These are phyloP conservation scores for Colius striatus DNA, from an alignment of 2,113 vertebrate genomes.

Conservation along the genomic window DNA sequence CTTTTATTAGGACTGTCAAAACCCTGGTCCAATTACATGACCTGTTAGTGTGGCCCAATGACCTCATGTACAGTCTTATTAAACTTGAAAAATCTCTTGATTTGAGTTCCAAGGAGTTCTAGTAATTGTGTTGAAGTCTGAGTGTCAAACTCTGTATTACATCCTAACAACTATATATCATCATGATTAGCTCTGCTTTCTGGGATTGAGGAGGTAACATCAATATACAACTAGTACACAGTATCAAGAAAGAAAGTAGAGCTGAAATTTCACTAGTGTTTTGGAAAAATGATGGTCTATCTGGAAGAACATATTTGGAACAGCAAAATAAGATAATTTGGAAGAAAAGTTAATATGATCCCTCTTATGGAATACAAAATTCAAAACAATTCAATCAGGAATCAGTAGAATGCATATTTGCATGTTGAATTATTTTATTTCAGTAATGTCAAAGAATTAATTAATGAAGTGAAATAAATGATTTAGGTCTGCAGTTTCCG, in stretches of 20 bases:
- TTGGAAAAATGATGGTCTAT: neutral
- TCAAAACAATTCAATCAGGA: neutral
- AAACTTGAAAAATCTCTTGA: neutral
- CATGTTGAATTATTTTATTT: neutral
- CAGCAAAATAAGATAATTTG: neutral
- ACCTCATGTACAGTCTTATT: neutral
- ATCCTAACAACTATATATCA: neutral
- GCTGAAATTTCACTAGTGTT: neutral
- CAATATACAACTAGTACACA: neutral
- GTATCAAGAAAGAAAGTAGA: neutral
- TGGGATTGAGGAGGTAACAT: neutral
- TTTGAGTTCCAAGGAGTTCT: neutral
- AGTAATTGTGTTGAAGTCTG: neutral
- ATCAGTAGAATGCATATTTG: neutral
- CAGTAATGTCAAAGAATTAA: neutral
- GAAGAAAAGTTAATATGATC: neutral
- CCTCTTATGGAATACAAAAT: neutral
- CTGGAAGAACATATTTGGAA: neutral
- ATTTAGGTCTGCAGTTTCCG: conserved; percentile 23
- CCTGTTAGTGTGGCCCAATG: neutral
- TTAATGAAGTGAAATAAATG: conserved; percentile 14
- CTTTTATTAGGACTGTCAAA: neutral
- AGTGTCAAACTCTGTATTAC: neutral
- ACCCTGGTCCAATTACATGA: neutral
- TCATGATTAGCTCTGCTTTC: neutral